These are phyloP conservation scores for Helarctos malayanus DNA, from an alignment of 2,797 vertebrate genomes.

Conservation along the genomic window DNA sequence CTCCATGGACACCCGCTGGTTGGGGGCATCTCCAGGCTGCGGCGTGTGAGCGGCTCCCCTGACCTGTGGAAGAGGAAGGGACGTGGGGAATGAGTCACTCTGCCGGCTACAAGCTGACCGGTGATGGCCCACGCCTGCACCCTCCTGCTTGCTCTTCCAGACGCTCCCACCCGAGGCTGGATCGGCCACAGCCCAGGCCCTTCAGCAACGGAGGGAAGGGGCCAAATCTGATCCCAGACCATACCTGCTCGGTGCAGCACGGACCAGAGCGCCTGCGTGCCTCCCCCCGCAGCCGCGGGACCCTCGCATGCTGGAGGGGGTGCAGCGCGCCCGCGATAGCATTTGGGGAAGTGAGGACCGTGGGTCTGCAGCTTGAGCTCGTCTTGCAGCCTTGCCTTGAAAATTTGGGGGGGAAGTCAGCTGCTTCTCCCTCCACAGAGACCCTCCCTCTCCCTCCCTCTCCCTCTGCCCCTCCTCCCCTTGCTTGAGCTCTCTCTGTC, in stretches of 20 bases:
- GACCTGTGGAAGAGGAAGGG: not conserved
- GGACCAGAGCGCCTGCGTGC: not conserved
- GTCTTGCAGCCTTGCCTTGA: not conserved
- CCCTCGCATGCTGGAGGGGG: not conserved
- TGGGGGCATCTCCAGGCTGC: rapidly evolving
- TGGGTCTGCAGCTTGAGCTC: not conserved
- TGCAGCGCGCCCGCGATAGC: not conserved
- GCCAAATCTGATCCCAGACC: not conserved
- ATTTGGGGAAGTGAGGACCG: rapidly evolving
- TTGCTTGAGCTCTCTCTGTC: too few species aligned
- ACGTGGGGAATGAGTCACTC: not conserved
- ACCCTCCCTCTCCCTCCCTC: not conserved
- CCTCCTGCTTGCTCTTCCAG: not conserved
- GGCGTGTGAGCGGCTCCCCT: rapidly evolving
- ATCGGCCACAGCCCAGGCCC: not conserved
- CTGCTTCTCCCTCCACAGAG: not conserved
- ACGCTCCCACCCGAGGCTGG: not conserved
- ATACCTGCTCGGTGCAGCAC: rapidly evolving
- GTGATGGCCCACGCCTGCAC: rapidly evolving
- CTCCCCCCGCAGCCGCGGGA: not conserved
- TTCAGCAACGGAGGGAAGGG: not conserved
- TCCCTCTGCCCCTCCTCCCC: too few species aligned
- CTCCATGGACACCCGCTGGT: rapidly evolving
- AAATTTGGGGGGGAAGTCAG: too few species aligned
- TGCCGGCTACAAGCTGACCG: rapidly evolving